phyloP scores from a whole-genome alignment of 2,888 invertebrate species.

The Brachypterus glaber region DNA sequence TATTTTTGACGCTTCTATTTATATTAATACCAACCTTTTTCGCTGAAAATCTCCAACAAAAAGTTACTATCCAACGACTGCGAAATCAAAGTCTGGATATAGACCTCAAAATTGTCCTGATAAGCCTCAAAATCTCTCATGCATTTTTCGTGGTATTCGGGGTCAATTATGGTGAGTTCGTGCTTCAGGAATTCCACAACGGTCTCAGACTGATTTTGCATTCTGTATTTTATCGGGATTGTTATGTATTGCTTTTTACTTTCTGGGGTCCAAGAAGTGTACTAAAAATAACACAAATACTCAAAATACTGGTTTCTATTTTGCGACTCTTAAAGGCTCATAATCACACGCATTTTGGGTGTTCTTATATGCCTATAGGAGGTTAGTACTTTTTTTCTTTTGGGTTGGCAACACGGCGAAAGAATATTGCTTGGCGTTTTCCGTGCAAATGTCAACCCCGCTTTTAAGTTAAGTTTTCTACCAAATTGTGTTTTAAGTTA shows the following conservation, averaged over 20 bases:
- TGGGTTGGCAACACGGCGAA: no score
- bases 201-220: constrained; percentile 67
- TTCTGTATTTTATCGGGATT: constrained; percentile 66
- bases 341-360: no score
- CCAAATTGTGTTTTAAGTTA: no score
- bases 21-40: constrained; percentile 65
- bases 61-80: constrained; percentile 85
- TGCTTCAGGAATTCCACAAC: constrained; percentile 71
- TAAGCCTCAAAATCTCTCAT: constrained; percentile 69
- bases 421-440: no score
- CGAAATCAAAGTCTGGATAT: constrained; percentile 82
- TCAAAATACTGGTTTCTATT: no score
- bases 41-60: constrained; percentile 79
- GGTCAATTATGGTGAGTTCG: constrained; percentile 59
- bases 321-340: no score
- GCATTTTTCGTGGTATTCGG: constrained; percentile 60
- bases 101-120: constrained; percentile 84
- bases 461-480: no score
- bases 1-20: no score
- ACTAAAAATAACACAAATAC: constrained; percentile 48
- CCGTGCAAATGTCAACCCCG: no score
- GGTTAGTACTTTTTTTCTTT: no score
- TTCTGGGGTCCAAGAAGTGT: constrained; percentile 76
- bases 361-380: no score
- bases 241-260: constrained; percentile 71